Percentiles rank a stretch among this genome's conserved stretches.
Evolutionary conservation across 1,140 invertebrate genomes (phyloP).

Genomic region (Anoplolepis gracilipes): DNA sequence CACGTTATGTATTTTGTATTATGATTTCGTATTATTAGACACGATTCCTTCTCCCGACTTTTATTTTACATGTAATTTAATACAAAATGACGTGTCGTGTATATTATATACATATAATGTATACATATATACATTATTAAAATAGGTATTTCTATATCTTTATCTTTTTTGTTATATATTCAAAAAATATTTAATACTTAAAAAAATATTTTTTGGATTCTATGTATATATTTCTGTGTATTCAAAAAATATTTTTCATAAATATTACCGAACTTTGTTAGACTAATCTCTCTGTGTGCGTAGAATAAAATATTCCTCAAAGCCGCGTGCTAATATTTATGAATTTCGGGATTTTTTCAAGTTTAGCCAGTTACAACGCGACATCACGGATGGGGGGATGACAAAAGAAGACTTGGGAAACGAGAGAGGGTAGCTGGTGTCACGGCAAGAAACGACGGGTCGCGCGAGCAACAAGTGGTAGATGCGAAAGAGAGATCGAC

Average conservation of each 20-base stretch:
- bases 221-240: neutral
- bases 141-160: too few relatives aligned
- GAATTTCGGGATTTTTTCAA: neutral
- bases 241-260: conserved; percentile 12
- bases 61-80: conserved; percentile 18
- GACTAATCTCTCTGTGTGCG: neutral
- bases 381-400: conserved; percentile 30
- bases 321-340: neutral
- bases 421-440: conserved; percentile 58
- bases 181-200: too few relatives aligned
- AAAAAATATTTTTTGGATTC: too few relatives aligned
- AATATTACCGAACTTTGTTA: neutral
- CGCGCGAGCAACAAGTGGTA: conserved; percentile 75
- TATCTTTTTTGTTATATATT: too few relatives aligned
- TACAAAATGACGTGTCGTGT: neutral
- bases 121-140: too few relatives aligned
- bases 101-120: too few relatives aligned
- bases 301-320: conserved; percentile 1
- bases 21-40: conserved; percentile 21
- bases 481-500: conserved; percentile 73
- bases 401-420: conserved; percentile 47
- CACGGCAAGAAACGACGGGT: conserved; percentile 65
- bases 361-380: conserved; percentile 10
- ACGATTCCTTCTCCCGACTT: neutral
- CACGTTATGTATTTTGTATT: conserved; percentile 31